Percentiles rank a stretch among this genome's conserved stretches.
phyloP scores from a whole-genome alignment of 2,888 invertebrate genomes.

The Ormyrus rosae region DNA sequence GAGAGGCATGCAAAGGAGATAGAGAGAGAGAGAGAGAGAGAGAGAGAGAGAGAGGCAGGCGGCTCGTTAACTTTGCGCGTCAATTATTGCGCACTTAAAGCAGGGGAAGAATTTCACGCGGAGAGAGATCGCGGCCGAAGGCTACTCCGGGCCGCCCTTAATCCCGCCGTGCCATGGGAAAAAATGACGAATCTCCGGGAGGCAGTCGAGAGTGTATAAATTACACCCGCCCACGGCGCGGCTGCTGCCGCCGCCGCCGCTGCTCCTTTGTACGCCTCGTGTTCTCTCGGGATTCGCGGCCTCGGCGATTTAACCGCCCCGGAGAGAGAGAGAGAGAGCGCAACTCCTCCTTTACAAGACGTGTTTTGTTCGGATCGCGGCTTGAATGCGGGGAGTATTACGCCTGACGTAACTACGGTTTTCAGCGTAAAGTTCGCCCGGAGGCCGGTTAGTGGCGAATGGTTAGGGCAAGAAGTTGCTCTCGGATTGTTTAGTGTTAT shows the following conservation, averaged over 20 bases:
- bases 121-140: slow-evolving; percentile 7
- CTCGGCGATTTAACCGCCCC: too few species aligned
- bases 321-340: too few species aligned
- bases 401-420: too few species aligned
- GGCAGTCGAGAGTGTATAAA: slow-evolving; percentile 17
- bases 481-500: too few species aligned
- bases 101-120: slow-evolving; percentile 5
- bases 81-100: slow-evolving; percentile 21
- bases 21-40: not conserved
- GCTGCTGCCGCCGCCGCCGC: not conserved
- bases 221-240: not conserved
- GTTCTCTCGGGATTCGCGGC: too few species aligned
- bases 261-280: slow-evolving; percentile 7
- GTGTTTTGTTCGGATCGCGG: too few species aligned
- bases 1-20: too few species aligned
- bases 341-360: too few species aligned
- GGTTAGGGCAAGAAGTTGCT: too few species aligned
- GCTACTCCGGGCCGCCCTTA: not conserved
- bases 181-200: not conserved
- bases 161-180: not conserved
- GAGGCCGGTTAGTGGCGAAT: too few species aligned
- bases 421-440: too few species aligned
- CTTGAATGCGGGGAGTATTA: too few species aligned
- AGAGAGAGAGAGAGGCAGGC: not conserved
- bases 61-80: not conserved